Percentiles rank a stretch among this genome's conserved stretches.
Evolutionary conservation across 2,888 invertebrate genomes (phyloP).

Genomic region (Spicauda simplicius): DNA sequence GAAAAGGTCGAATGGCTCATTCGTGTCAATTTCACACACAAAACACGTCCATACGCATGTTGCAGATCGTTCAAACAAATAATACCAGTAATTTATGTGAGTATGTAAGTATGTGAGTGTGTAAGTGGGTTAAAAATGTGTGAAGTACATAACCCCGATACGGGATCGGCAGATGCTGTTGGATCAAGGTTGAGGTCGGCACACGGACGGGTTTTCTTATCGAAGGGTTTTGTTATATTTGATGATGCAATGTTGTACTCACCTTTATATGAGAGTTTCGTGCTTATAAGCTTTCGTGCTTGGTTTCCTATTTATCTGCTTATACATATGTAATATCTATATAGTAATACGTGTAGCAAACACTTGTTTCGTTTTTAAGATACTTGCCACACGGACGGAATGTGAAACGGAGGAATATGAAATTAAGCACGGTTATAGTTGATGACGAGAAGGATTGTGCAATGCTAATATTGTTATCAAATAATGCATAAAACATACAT

Average conservation of each 20-base stretch:
- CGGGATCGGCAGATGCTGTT: slow-evolving; percentile 30
- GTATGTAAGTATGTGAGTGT: slow-evolving; percentile 9
- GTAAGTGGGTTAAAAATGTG: slow-evolving; percentile 29
- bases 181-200: slow-evolving; percentile 43
- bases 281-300: no score
- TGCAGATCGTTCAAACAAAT: slow-evolving; percentile 1
- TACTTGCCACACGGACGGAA: no score
- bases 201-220: slow-evolving; percentile 38
- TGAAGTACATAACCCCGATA: slow-evolving; percentile 20
- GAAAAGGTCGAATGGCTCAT: neutral
- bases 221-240: slow-evolving; percentile 35
- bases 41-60: neutral
- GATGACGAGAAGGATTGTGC: no score
- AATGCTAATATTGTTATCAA: no score
- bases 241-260: neutral
- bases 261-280: neutral
- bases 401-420: no score
- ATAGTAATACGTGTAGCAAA: no score
- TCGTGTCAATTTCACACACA: neutral
- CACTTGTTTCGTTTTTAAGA: no score
- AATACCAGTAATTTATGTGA: neutral
- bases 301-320: no score
- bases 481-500: no score
- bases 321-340: no score
- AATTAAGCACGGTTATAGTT: no score